phyloP scores from a whole-genome alignment of 2,797 vertebrate species.

The Pseudochromis fuscus region DNA sequence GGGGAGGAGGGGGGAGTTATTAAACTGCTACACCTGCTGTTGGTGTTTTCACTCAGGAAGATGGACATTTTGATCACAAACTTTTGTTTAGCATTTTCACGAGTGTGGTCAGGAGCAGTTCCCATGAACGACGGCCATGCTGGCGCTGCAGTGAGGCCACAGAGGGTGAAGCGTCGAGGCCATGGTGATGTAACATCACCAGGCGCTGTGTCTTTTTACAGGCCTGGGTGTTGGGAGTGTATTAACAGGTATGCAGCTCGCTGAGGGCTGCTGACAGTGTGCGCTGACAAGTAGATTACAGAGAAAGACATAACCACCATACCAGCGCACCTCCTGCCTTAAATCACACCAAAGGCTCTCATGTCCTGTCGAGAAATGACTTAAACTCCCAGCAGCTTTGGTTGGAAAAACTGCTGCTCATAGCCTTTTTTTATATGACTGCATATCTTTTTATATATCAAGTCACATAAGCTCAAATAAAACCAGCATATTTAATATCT shows the following conservation, averaged over 20 bases:
- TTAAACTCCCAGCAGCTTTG: slow-evolving; percentile 28
- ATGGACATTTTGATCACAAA: slow-evolving; percentile 38
- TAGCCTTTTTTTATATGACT: slow-evolving; percentile 5
- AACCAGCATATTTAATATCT: neutral
- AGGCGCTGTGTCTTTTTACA: slow-evolving; percentile 65
- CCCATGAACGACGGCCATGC: slow-evolving; percentile 67
- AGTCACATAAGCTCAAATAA: neutral
- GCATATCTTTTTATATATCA: neutral
- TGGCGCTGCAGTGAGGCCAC: slow-evolving; percentile 63
- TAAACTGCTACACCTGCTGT: slow-evolving; percentile 69
- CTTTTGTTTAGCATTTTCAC: slow-evolving; percentile 27
- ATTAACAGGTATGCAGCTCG: slow-evolving; percentile 74
- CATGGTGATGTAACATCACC: slow-evolving; percentile 67
- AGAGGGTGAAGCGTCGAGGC: slow-evolving; percentile 55
- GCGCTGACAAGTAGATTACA: slow-evolving; percentile 75
- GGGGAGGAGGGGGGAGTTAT: slow-evolving; percentile 39
- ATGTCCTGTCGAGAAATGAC: slow-evolving; percentile 18
- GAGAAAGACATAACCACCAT: slow-evolving; percentile 67
- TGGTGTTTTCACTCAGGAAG: slow-evolving; percentile 44
- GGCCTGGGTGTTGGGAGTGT: slow-evolving; percentile 58
- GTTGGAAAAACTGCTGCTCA: slow-evolving; percentile 7
- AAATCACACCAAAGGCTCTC: slow-evolving; percentile 59
- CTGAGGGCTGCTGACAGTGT: slow-evolving; percentile 66
- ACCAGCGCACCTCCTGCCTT: slow-evolving; percentile 47
- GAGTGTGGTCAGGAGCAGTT: slow-evolving; percentile 45